These are phyloP conservation scores for Rhogogaster chlorosoma DNA, from an alignment of 2,888 invertebrate species.

Conservation along the genomic window DNA sequence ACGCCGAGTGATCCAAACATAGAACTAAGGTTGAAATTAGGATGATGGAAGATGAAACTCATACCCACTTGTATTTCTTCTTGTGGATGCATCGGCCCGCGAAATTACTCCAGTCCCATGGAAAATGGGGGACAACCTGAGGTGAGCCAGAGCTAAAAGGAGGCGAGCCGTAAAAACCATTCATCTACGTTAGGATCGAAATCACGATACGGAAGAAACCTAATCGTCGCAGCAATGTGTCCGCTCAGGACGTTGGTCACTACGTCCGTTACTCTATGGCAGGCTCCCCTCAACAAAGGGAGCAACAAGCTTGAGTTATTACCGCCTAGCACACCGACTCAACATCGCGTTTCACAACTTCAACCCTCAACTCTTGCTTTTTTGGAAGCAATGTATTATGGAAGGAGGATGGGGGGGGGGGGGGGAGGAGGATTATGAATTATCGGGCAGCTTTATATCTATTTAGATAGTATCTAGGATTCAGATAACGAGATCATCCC, in stretches of 20 bases:
- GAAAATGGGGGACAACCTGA: slow-evolving; percentile 28
- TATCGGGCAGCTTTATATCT: neutral
- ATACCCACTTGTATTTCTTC: neutral
- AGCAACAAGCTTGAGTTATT: slow-evolving; percentile 12
- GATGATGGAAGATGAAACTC: slow-evolving; percentile 4
- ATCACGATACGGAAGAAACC: slow-evolving; percentile 45
- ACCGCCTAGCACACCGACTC: neutral
- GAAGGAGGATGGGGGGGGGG: neutral
- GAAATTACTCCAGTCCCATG: slow-evolving; percentile 34
- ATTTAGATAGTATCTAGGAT: neutral
- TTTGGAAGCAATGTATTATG: slow-evolving; percentile 15
- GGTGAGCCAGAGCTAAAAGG: slow-evolving; percentile 8
- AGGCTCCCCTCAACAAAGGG: neutral
- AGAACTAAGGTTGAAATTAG: neutral
- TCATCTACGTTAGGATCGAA: slow-evolving; percentile 40
- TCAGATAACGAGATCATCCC: neutral
- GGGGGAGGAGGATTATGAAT: neutral
- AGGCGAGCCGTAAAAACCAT: slow-evolving; percentile 19
- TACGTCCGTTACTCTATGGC: slow-evolving; percentile 31
- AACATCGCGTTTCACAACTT: slow-evolving; percentile 8
- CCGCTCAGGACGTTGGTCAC: slow-evolving; percentile 17
- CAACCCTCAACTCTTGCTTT: slow-evolving; percentile 10
- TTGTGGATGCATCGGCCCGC: slow-evolving; percentile 25
- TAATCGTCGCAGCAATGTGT: slow-evolving; percentile 38
- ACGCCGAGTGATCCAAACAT: neutral